phyloP scores from a whole-genome alignment of 2,888 invertebrate species.

The Tortrix viridana region DNA sequence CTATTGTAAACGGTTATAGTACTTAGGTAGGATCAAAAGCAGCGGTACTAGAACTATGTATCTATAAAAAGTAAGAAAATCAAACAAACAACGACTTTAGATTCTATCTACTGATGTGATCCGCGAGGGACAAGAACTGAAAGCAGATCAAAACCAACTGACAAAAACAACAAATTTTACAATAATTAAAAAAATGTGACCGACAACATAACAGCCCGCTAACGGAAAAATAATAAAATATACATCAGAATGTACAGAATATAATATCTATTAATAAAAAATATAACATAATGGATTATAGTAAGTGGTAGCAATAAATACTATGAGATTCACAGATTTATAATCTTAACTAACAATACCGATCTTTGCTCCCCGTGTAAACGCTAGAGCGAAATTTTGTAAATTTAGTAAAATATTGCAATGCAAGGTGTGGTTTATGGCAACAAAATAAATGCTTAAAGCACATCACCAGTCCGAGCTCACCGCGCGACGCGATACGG shows the following conservation, averaged over 20 bases:
- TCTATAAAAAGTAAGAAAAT: conserved; percentile 54
- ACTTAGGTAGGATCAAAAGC: conserved; percentile 28
- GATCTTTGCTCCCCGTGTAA: conserved; percentile 76
- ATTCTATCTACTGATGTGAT: conserved; percentile 67
- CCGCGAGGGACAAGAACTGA: conserved; percentile 68
- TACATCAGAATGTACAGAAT: conserved; percentile 85
- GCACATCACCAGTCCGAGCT: conserved; percentile 80
- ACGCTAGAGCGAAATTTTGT: conserved; percentile 80
- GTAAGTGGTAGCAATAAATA: conserved; percentile 83
- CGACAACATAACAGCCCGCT: conserved; percentile 77
- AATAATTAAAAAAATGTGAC: conserved; percentile 78
- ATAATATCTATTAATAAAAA: conserved; percentile 81
- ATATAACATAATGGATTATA: conserved; percentile 81
- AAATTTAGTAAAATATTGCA: conserved; percentile 84
- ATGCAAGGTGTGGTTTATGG: conserved; percentile 83
- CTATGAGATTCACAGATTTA: conserved; percentile 84
- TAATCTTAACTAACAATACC: conserved; percentile 84
- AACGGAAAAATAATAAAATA: conserved; percentile 81
- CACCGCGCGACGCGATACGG: conserved; percentile 59
- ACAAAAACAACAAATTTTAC: conserved; percentile 81
- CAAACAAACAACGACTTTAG: conserved; percentile 68
- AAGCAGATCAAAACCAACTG: conserved; percentile 68
- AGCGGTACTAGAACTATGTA: conserved; percentile 41
- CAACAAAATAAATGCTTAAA: conserved; percentile 85
- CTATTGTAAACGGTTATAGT: conserved; percentile 35